Percentiles rank a stretch among this genome's conserved stretches.
These are phyloP conservation scores for Axis porcinus DNA, from an alignment of 2,113 vertebrate species.

Conservation along the genomic window DNA sequence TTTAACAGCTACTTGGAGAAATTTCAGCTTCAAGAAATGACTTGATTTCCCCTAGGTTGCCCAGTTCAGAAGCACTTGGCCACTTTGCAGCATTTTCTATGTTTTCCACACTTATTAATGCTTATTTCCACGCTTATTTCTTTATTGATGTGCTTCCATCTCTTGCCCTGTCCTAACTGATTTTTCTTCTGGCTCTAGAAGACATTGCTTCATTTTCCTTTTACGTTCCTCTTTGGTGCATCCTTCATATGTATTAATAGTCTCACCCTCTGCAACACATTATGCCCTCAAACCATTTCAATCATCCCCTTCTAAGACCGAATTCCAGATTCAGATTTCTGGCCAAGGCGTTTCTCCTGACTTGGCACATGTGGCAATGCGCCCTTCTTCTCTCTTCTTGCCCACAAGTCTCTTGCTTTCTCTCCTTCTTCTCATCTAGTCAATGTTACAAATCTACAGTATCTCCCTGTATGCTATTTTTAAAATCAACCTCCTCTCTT, in stretches of 20 bases:
- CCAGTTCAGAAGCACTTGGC: background rate
- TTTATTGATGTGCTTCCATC: background rate
- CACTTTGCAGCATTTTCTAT: background rate
- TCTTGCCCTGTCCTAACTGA: background rate
- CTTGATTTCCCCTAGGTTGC: background rate
- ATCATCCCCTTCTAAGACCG: background rate
- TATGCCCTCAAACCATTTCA: background rate
- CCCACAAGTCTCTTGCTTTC: background rate
- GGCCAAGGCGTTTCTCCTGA: background rate
- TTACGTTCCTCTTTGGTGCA: background rate
- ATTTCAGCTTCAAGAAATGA: background rate
- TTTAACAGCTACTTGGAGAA: background rate
- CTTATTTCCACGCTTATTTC: too few relatives aligned
- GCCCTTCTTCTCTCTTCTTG: background rate
- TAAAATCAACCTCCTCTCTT: background rate
- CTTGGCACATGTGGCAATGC: background rate
- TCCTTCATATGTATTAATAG: background rate
- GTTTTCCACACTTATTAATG: background rate
- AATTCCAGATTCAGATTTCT: background rate
- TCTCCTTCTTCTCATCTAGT: background rate
- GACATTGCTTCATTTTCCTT: background rate
- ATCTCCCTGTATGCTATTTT: background rate
- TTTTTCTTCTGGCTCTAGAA: background rate
- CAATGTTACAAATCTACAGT: background rate
- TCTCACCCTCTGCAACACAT: background rate